Conservation (phyloP, 2,797 vertebrate genomes). For the Gymnoscopelus braueri region DNA sequence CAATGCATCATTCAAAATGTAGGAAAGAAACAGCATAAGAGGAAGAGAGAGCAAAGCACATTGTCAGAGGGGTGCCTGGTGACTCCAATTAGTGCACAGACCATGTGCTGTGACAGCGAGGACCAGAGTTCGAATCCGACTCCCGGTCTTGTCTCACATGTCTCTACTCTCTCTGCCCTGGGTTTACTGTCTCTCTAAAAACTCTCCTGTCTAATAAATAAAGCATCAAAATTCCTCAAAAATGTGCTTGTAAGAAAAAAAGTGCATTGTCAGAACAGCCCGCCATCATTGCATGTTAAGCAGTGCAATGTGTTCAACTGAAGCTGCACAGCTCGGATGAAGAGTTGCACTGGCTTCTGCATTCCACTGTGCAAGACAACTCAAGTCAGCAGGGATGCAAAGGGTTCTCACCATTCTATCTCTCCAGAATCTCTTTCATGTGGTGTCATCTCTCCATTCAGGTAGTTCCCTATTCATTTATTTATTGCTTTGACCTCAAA, state of each 20-base stretch:
- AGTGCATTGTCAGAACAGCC: constrained; percentile 44
- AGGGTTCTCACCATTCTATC: constrained; percentile 56
- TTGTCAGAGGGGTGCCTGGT: constrained; percentile 23
- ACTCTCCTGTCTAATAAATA: no score
- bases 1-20: constrained; percentile 49
- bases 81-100: no score
- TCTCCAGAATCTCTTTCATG: constrained; percentile 62
- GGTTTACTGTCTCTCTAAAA: no score
- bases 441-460: constrained; percentile 77
- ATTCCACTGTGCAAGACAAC: constrained; percentile 27
- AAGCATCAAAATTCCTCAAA: no score
- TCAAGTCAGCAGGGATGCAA: constrained; percentile 33
- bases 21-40: constrained; percentile 44
- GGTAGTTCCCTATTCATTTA: constrained; percentile 76
- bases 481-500: constrained; percentile 77
- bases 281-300: constrained; percentile 54
- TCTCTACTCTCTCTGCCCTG: no score
- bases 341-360: constrained; percentile 28
- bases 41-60: constrained; percentile 46
- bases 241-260: neutral
- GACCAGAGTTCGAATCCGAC: no score
- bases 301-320: constrained; percentile 52
- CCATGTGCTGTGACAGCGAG: no score
- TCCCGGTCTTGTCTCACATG: no score
- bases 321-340: constrained; percentile 39